Conservation (phyloP, 2,888 invertebrate species). For the Lissonota sp. region DNA sequence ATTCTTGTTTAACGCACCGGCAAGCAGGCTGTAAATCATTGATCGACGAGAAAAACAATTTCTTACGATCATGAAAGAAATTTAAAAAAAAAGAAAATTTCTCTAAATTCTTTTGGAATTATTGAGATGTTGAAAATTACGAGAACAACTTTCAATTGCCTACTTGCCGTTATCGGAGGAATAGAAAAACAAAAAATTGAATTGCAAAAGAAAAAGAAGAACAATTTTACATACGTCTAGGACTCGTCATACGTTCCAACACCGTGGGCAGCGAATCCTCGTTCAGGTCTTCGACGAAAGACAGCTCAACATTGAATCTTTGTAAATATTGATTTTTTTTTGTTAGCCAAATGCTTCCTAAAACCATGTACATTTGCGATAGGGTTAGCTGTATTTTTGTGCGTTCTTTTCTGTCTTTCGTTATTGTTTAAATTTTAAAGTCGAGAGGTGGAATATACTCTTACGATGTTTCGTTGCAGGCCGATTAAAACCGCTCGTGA, state of each 20-base stretch:
- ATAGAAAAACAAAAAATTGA: not conserved
- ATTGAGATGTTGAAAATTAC: not conserved
- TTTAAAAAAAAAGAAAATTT: not conserved
- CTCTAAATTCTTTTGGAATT: not conserved
- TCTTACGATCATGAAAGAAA: not conserved
- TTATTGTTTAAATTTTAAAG: conserved; percentile 6
- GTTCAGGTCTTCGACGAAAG: conserved; percentile 58
- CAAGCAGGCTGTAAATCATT: conserved; percentile 55
- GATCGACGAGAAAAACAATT: not conserved
- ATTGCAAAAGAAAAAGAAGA: not conserved
- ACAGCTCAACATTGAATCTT: conserved; percentile 63
- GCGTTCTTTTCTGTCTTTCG: not conserved
- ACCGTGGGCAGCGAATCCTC: conserved; percentile 65
- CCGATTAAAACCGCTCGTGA: conserved; percentile 63
- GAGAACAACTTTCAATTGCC: not conserved
- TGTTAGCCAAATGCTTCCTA: not conserved
- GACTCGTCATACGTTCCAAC: conserved; percentile 64
- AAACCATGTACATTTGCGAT: not conserved
- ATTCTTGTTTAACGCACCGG: conserved; percentile 62
- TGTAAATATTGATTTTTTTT: conserved; percentile 63
- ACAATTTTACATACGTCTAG: conserved; percentile 36
- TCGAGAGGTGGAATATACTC: not conserved
- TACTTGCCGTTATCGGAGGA: not conserved
- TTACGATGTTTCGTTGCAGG: conserved; percentile 61
- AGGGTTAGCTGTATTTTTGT: not conserved